These are phyloP conservation scores for Adineta ricciae DNA, from an alignment of 2,888 invertebrate genomes.

Conservation along the genomic window DNA sequence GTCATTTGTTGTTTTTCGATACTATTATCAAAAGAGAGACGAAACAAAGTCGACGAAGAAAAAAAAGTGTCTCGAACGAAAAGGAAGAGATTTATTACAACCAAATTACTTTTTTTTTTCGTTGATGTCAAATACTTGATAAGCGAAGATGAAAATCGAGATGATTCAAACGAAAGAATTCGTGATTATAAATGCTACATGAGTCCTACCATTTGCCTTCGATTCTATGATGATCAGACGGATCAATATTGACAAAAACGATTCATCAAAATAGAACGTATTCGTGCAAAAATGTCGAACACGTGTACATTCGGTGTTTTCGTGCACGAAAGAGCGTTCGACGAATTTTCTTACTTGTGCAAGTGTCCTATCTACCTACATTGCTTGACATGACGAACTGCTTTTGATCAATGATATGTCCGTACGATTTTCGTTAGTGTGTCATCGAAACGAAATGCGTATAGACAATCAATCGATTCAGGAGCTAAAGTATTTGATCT, in stretches of 20 bases:
- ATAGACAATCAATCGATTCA: not conserved
- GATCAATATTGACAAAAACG: too few species aligned
- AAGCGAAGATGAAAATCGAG: not conserved
- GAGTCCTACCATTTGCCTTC: too few species aligned
- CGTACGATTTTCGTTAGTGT: not conserved
- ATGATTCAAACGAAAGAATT: too few species aligned
- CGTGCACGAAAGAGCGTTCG: too few species aligned
- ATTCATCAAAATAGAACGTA: too few species aligned
- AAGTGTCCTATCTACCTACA: too few species aligned
- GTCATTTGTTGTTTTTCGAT: not conserved
- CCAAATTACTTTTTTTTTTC: not conserved
- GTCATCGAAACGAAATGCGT: not conserved
- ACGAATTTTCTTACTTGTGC: too few species aligned
- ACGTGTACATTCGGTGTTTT: too few species aligned
- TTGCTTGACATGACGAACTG: not conserved
- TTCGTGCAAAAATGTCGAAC: too few species aligned
- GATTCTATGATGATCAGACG: too few species aligned
- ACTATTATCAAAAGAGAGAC: not conserved
- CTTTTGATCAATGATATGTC: slow-evolving; percentile 5
- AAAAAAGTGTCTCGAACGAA: not conserved
- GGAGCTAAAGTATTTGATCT: not conserved
- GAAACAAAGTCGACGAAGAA: too few species aligned
- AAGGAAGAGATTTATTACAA: not conserved
- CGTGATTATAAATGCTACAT: too few species aligned
- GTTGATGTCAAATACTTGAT: not conserved